Percentiles rank a stretch among this genome's conserved stretches.
phyloP scores from a whole-genome alignment of 2,797 vertebrate species.

The Holocentrus rufus region DNA sequence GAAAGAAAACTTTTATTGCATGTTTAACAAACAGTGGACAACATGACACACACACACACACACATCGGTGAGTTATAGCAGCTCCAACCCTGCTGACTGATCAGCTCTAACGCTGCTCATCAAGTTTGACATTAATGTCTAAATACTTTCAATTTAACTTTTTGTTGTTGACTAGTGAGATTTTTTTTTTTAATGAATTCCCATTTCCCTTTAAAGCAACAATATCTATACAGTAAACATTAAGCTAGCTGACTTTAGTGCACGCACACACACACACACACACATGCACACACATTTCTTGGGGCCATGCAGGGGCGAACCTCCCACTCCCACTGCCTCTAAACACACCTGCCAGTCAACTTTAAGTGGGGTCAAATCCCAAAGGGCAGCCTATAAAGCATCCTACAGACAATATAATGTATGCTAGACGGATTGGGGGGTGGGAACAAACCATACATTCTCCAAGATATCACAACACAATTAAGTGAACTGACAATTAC shows the following conservation, averaged over 20 bases:
- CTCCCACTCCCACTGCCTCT: slow-evolving; percentile 50
- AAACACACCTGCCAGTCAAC: slow-evolving; percentile 65
- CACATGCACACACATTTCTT: slow-evolving; percentile 31
- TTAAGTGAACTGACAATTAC: slow-evolving; percentile 72
- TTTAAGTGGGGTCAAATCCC: slow-evolving; percentile 69
- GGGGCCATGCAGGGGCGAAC: slow-evolving; percentile 36
- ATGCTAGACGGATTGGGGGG: slow-evolving; percentile 32
- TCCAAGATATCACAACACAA: slow-evolving; percentile 69
- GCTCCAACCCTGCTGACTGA: no score
- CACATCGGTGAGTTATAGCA: no score
- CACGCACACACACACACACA: not conserved
- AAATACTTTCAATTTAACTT: not conserved
- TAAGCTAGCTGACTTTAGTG: not conserved
- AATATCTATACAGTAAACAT: not conserved
- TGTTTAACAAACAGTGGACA: no score
- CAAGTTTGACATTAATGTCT: not conserved
- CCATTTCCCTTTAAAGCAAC: not conserved
- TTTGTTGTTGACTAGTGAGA: not conserved
- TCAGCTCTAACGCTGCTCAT: not conserved
- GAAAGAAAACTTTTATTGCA: no score
- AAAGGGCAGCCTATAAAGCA: slow-evolving; percentile 35
- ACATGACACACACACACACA: no score
- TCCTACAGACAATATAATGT: slow-evolving; percentile 45
- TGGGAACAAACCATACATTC: slow-evolving; percentile 56
- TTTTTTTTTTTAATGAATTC: not conserved